These are phyloP conservation scores for Bembecia ichneumoniformis DNA, from an alignment of 2,888 invertebrate species.

Conservation along the genomic window DNA sequence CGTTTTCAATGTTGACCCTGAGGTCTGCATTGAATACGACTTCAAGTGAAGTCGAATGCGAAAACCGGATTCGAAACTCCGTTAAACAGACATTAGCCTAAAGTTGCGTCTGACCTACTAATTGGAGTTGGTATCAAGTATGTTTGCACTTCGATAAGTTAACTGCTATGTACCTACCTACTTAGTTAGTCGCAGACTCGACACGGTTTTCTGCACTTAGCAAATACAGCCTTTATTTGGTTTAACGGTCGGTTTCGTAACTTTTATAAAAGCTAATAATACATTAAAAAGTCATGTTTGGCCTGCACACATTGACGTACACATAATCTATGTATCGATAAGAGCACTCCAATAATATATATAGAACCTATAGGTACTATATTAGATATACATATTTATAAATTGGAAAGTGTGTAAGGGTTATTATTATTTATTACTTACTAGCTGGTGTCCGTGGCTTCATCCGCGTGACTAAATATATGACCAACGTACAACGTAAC, in stretches of 20 bases:
- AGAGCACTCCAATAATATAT: too few relatives aligned
- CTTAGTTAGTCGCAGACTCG: background rate
- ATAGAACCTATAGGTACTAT: too few relatives aligned
- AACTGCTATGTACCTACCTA: background rate
- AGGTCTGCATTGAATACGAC: background rate
- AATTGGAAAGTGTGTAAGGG: too few relatives aligned
- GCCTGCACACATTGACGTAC: too few relatives aligned
- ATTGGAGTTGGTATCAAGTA: conserved; percentile 1
- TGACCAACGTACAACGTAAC: too few relatives aligned
- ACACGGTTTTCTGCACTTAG: background rate
- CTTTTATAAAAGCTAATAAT: background rate
- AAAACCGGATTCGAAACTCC: conserved; percentile 20
- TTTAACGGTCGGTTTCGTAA: background rate
- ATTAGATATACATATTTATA: too few relatives aligned
- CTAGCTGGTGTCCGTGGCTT: too few relatives aligned
- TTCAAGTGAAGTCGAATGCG: background rate
- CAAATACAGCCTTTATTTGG: background rate
- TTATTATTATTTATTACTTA: too few relatives aligned
- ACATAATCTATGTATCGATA: too few relatives aligned
- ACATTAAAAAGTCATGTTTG: too few relatives aligned
- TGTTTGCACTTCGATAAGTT: conserved; percentile 46
- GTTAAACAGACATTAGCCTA: conserved; percentile 50
- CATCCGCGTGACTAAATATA: too few relatives aligned
- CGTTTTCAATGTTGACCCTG: too few relatives aligned
- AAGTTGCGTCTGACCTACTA: conserved; percentile 13